Evolutionary conservation across 1,140 invertebrate species (phyloP), one percentile per base, ranked within the genome.

Genomic region (Megathymus violae): DNA sequence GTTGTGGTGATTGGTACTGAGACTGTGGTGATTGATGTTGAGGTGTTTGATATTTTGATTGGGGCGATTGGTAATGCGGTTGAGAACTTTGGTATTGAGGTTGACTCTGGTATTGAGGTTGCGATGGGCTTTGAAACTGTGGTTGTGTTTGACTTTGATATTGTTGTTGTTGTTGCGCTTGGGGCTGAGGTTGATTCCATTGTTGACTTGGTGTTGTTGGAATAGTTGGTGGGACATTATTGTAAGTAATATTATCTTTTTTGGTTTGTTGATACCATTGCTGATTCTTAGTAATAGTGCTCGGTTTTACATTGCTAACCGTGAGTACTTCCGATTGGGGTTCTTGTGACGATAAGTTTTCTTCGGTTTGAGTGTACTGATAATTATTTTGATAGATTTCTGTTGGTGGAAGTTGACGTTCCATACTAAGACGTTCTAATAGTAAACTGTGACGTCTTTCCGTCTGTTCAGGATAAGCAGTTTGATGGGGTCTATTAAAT

Each of bases 251-350:
- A 56, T 82, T 81, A 61, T 84, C 74, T 58, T 74, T 79, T 19
- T 67, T 77, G 11, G 50, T 77, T 31, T 88, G 78, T 64, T 90
- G 83, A 64, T 89, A 91, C 88, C 88, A 91, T 60, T 89, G 85
- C 25, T 83, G 80, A 22, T 91, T 89, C 65, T 80, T 80, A 15
- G 76, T 86, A 41, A 91, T 87, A 16, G 71, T 70, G 62, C 88
- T 91, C 0, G 88, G 88, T 59, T 91, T 91, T 0, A 91, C 84
- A 64, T 91, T 91, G 34, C 82, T 88, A 14, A 85, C 80, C 44
- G 76, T 84, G 5, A 91, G 58, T 40, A 91, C 74, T 76, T 91
- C 88, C 2, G 84, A 79, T 64, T 85, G 82, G 5, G 88, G 88
- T 56, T 89, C 88, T 62, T 79, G 71, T 17, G 72, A 73, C 64